Percentiles rank a stretch among this genome's conserved stretches.
Evolutionary conservation across 1,140 invertebrate genomes (phyloP).

Genomic region (Apis cerana): DNA sequence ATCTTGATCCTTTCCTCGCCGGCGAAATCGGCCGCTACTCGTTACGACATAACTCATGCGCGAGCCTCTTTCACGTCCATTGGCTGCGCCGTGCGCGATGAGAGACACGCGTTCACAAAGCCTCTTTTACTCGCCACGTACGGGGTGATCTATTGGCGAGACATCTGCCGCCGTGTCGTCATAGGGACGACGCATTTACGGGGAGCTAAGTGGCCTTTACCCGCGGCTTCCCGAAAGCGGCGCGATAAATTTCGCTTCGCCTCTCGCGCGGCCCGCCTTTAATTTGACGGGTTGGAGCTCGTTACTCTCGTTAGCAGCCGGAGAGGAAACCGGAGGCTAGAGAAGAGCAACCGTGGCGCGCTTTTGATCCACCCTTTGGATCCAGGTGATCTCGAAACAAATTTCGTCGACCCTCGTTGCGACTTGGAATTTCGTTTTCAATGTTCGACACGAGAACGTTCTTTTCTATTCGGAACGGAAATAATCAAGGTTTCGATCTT

Average conservation of each 20-base stretch:
- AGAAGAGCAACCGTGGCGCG: constrained; percentile 10
- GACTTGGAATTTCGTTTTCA: not conserved
- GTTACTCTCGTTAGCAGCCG: constrained; percentile 58
- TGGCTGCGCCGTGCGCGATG: constrained; percentile 25
- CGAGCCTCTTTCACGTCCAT: constrained; percentile 33
- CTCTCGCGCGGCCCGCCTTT: constrained; percentile 59
- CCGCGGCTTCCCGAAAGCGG: constrained; percentile 67
- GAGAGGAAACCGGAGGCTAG: constrained; percentile 42
- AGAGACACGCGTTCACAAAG: constrained; percentile 47
- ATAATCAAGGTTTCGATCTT: not conserved
- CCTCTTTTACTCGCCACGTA: constrained; percentile 39
- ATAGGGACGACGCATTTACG: constrained; percentile 77
- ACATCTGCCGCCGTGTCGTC: constrained; percentile 73
- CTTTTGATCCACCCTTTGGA: not conserved
- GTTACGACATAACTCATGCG: constrained; percentile 47
- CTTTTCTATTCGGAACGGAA: not conserved
- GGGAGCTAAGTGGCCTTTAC: constrained; percentile 75
- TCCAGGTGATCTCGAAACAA: constrained; percentile 11
- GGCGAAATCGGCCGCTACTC: not conserved
- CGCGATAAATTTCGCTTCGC: constrained; percentile 71
- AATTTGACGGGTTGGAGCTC: constrained; percentile 61
- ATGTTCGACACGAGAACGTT: too few relatives aligned
- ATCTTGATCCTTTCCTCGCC: not conserved
- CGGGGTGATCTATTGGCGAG: constrained; percentile 75
- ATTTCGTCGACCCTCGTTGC: too few relatives aligned